Evolutionary conservation across 23 tunicate species (phyloP).

Genomic region (Clavelina lepadiformis): DNA sequence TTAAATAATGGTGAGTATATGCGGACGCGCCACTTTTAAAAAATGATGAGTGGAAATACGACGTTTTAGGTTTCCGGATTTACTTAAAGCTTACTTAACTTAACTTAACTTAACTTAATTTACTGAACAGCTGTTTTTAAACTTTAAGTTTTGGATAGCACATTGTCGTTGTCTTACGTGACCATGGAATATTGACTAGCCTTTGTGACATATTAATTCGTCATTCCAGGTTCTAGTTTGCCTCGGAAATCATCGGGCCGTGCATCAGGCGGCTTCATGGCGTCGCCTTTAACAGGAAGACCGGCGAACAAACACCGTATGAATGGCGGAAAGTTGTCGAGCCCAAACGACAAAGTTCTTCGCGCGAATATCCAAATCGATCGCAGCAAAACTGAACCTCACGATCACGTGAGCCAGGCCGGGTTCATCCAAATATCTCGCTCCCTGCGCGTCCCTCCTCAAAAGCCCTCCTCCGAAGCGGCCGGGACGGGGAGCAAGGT

Average conservation of each 20-base stretch:
- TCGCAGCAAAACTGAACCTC: not conserved
- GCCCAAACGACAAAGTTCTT: not conserved
- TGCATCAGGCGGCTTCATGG: slow-evolving; percentile 29
- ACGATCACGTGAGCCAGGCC: slow-evolving; percentile 23
- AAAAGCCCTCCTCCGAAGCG: slow-evolving; percentile 14
- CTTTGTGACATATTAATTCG: too few relatives aligned
- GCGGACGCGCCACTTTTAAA: too few relatives aligned
- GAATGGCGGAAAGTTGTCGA: not conserved
- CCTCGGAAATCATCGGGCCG: slow-evolving; percentile 1
- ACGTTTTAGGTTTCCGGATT: too few relatives aligned
- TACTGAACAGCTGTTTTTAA: too few relatives aligned
- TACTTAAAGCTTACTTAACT: too few relatives aligned
- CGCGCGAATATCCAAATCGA: not conserved
- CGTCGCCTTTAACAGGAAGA: slow-evolving; percentile 12
- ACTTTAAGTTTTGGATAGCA: too few relatives aligned
- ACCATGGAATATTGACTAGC: too few relatives aligned
- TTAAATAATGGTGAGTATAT: slow-evolving; percentile 9
- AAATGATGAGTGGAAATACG: too few relatives aligned
- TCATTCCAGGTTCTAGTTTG: not conserved
- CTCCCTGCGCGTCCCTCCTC: slow-evolving; percentile 40
- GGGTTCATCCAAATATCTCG: slow-evolving; percentile 88
- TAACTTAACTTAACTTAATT: too few relatives aligned
- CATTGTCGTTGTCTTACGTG: too few relatives aligned
- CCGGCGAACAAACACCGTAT: not conserved
- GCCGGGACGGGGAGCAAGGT: slow-evolving; percentile 45